Percentiles rank a stretch among this genome's conserved stretches.
Evolutionary conservation across 2,888 invertebrate species (phyloP).

Genomic region (Xestobium rufovillosum): DNA sequence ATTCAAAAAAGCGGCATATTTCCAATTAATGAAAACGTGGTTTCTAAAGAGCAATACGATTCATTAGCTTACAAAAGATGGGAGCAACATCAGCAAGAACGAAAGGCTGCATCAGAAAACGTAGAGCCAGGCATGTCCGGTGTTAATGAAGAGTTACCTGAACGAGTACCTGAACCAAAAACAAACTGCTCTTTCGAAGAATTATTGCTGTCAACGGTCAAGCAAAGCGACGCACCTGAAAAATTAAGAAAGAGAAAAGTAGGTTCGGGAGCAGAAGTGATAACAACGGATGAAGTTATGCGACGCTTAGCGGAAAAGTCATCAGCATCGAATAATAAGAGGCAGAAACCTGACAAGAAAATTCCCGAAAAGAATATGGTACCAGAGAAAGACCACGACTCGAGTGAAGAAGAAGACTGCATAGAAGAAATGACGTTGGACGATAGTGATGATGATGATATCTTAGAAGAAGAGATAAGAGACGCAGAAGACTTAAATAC

Average conservation of each 20-base stretch:
- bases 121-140: no score
- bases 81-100: not conserved
- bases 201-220: not conserved
- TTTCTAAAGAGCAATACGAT: slow-evolving; percentile 5
- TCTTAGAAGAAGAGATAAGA: slow-evolving; percentile 1
- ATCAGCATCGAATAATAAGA: no score
- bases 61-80: not conserved
- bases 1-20: slow-evolving; percentile 7
- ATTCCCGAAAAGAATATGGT: no score
- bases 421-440: not conserved
- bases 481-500: not conserved
- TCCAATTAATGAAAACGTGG: slow-evolving; percentile 1
- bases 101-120: no score
- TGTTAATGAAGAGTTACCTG: not conserved
- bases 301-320: no score
- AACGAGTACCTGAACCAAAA: not conserved
- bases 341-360: no score
- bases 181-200: slow-evolving; percentile 1
- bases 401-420: not conserved
- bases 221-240: not conserved
- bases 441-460: not conserved
- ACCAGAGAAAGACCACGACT: no score
- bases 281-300: not conserved
- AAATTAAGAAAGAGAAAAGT: not conserved
- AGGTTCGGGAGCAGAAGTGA: slow-evolving; percentile 3